A percentile compares a stretch with the other conserved stretches of the same genome.
These are phyloP conservation scores for Holothuria scabra DNA, from an alignment of 53 echinoderm and acorn worm genomes.

Conservation along the genomic window DNA sequence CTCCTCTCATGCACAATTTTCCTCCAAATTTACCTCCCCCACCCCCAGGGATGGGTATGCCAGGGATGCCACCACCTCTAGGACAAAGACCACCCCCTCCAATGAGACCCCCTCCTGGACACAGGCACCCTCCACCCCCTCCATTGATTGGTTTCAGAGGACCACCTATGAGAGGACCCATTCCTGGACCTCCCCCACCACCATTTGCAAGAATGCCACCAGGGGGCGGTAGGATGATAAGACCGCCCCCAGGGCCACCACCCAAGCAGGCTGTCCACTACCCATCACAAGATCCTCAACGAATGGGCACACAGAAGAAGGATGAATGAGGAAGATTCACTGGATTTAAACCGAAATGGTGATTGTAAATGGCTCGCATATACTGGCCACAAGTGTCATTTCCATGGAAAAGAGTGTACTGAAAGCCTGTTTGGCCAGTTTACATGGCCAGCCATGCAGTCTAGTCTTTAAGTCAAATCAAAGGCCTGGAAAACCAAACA, in stretches of 20 bases:
- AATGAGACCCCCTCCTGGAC: constrained; percentile 64
- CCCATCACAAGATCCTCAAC: constrained; percentile 96
- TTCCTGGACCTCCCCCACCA: constrained; percentile 41
- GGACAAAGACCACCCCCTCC: constrained; percentile 54
- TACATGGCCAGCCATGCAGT: too few relatives aligned
- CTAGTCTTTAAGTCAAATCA: too few relatives aligned
- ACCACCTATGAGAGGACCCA: constrained; percentile 4
- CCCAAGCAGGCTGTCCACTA: constrained; percentile 74
- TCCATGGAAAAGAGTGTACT: too few relatives aligned
- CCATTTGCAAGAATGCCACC: constrained; percentile 54
- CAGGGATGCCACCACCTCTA: constrained; percentile 53
- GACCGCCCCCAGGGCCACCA: constrained; percentile 63
- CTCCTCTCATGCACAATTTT: constrained; percentile 42
- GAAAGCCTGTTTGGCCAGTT: too few relatives aligned
- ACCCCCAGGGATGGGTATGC: constrained; percentile 29
- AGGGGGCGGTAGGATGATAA: constrained; percentile 44
- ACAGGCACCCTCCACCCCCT: constrained; percentile 56
- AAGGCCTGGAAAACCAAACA: too few relatives aligned
- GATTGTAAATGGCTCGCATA: too few relatives aligned
- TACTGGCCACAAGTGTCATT: too few relatives aligned
- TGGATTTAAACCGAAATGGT: too few relatives aligned
- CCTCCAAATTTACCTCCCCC: constrained; percentile 36
- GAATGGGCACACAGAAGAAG: constrained; percentile 83
- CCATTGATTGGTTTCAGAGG: constrained; percentile 23
- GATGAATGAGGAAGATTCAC: constrained; percentile 19